Conservation (phyloP, 2,113 vertebrate genomes). For the Stigmatopora argus region DNA sequence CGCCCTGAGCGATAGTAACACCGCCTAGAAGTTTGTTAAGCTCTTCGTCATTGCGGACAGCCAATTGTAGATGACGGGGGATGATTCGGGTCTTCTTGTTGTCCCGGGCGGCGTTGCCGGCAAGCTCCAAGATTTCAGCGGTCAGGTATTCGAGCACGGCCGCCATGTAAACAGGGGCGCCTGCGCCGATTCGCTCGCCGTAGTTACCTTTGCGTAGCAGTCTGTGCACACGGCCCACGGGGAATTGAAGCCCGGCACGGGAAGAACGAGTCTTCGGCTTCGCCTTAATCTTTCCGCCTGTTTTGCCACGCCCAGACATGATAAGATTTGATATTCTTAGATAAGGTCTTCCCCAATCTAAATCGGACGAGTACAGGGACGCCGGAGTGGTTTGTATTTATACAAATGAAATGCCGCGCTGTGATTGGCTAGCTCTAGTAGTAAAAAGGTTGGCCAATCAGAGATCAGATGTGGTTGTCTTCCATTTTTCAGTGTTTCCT, state of each 20-base stretch:
- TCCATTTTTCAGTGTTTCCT: no score
- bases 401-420: background rate
- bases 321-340: no score
- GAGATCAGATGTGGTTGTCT: background rate
- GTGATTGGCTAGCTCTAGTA: background rate
- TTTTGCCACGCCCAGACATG: background rate
- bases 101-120: background rate
- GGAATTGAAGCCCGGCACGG: background rate
- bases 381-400: background rate
- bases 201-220: background rate
- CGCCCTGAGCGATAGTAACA: background rate
- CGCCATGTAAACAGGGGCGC: background rate
- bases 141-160: background rate
- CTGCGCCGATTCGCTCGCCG: background rate
- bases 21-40: background rate
- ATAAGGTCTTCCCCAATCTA: background rate
- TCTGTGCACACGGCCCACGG: background rate
- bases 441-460: slow-evolving; percentile 1
- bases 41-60: background rate
- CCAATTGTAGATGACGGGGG: background rate
- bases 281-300: background rate
- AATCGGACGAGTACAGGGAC: accelerated
- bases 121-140: background rate
- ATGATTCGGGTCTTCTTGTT: background rate
- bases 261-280: background rate